Evolutionary conservation across 2,797 vertebrate species (phyloP).

Genomic region (Amblyraja radiata): DNA sequence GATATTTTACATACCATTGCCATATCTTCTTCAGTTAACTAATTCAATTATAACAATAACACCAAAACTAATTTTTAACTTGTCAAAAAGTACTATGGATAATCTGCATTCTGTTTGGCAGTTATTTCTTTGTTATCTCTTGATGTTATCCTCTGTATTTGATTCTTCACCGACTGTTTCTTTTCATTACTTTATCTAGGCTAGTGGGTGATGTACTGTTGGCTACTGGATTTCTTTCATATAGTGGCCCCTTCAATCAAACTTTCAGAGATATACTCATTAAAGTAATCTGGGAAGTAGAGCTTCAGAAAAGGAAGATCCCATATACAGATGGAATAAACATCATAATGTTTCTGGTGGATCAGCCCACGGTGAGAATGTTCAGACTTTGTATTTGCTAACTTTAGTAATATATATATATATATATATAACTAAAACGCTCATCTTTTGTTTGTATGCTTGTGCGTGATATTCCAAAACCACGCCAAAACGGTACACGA

Average conservation of each 20-base stretch:
- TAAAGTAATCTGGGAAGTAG: constrained; percentile 59
- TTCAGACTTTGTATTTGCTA: not conserved
- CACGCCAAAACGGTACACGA: no score
- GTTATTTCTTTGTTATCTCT: not conserved
- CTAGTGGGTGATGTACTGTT: constrained; percentile 63
- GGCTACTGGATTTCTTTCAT: constrained; percentile 63
- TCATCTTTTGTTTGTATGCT: no score
- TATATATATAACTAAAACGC: no score
- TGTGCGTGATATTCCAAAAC: no score
- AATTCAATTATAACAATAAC: no score
- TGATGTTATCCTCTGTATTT: not conserved
- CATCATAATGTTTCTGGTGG: constrained; percentile 61
- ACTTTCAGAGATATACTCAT: constrained; percentile 59
- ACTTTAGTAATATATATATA: not conserved
- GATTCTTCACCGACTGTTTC: not conserved
- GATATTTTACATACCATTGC: no score
- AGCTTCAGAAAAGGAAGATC: constrained; percentile 61
- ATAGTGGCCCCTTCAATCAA: constrained; percentile 67
- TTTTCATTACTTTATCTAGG: constrained; percentile 46
- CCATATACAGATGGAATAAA: constrained; percentile 68
- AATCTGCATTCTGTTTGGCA: not conserved
- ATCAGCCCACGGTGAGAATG: constrained; percentile 57
- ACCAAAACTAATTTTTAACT: no score
- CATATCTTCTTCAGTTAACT: no score
- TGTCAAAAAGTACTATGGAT: not conserved